Evolutionary conservation across 2,113 vertebrate species (phyloP).

Genomic region (Willisornis vidua): DNA sequence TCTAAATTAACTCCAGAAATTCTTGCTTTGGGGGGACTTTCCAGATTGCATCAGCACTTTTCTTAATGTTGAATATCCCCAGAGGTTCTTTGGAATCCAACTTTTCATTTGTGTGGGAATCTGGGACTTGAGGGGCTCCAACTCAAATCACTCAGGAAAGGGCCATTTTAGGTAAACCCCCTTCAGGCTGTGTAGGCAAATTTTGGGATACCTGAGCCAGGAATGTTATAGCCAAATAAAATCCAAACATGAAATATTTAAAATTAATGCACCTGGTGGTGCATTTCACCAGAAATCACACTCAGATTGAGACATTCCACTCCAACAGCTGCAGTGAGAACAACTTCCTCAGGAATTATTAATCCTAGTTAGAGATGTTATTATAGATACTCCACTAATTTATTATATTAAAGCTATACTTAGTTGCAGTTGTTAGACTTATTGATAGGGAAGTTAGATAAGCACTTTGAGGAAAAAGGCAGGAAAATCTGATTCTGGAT

Average conservation of each 20-base stretch:
- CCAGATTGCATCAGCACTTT: background rate
- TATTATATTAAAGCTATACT: background rate
- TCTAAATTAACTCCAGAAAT: background rate
- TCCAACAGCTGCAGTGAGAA: background rate
- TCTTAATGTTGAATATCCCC: background rate
- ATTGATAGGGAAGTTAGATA: background rate
- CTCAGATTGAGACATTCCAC: background rate
- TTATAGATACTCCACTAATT: background rate
- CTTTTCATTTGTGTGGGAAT: background rate
- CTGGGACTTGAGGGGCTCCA: background rate
- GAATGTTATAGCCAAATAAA: background rate
- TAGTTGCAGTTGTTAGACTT: background rate
- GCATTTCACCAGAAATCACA: background rate
- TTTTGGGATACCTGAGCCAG: background rate
- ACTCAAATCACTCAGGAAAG: background rate
- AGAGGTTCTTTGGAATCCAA: background rate
- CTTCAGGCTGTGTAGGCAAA: background rate
- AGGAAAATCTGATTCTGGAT: background rate
- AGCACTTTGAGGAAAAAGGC: background rate
- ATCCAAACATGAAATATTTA: background rate
- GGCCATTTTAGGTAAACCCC: background rate
- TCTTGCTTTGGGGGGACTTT: background rate
- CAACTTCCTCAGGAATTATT: background rate
- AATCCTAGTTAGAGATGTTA: background rate
- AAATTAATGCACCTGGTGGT: fast-evolving